Evolutionary conservation across 1,140 invertebrate species (phyloP), one percentile per base, ranked within the genome.

Genomic region (Bombus polaris): DNA sequence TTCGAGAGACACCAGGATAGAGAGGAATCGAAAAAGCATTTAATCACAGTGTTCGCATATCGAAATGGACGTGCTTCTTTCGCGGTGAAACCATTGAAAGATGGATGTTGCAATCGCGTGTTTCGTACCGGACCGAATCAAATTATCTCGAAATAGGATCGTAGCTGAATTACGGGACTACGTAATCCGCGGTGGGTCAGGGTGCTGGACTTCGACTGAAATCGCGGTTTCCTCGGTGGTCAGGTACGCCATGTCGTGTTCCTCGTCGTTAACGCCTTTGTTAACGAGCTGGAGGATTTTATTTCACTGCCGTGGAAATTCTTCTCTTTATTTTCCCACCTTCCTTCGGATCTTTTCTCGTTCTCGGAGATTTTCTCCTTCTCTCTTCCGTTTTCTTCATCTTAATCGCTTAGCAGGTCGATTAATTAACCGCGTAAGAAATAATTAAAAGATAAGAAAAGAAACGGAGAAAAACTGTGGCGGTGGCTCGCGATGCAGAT

Each of bases 131-230:
- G 59, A 74, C 80, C 47, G 62, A 88, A 88, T 84, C 77, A 68
- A 87, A 88, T 88, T 87, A 88, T 37, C 77, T 12, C 47, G 66
- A 83, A 72, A 81, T 80, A 47, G 73, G 73, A 53, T 81, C 71
- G 42, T 57, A 65, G 72, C 66, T 88, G 72, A 88, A 79, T 80
- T 75, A 81, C 80, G 70, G 18, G 37, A 62, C 22, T 25, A 28
- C 59, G 86, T 62, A 79, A 70, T 80, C 57, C 76, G 35, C 42
- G 32, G 22, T 53, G 5, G 18, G 47, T 53, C 47, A 53, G 22
- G 42, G 35, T 35, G 10, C 25, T n/a, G 15, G 42, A 37, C 12
- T 13, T 83, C 66, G 44, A 86, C 73, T 66, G 73, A 66, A 28
- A 53, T 62, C 35, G 71, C 71, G 35, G 66, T 53, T 42, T 35